phyloP scores from a whole-genome alignment of 2,797 vertebrate genomes.

The Lagodon rhomboides region DNA sequence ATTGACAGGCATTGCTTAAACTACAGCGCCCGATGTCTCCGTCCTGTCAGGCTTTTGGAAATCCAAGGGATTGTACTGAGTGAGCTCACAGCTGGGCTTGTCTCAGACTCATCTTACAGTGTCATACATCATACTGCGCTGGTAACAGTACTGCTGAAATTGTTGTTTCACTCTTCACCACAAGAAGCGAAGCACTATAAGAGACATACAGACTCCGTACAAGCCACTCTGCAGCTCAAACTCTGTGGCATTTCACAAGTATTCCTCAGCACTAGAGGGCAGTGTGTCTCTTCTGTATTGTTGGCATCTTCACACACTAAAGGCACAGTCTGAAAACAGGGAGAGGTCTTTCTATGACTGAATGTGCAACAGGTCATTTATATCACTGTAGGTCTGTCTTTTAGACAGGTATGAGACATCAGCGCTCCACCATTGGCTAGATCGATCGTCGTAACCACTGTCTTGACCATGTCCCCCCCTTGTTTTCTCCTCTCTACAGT shows the following conservation, averaged over 20 bases:
- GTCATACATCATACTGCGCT: background rate
- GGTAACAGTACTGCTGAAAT: background rate
- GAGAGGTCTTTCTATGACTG: constrained; percentile 3
- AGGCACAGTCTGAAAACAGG: constrained; percentile 13
- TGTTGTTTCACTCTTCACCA: constrained; percentile 1
- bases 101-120: background rate
- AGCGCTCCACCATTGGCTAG: background rate
- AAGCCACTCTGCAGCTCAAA: background rate
- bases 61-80: too few species aligned
- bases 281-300: constrained; percentile 61
- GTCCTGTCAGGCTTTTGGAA: too few species aligned
- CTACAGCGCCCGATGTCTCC: too few species aligned
- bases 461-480: background rate
- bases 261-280: constrained; percentile 74
- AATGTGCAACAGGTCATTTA: constrained; percentile 42
- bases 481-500: constrained; percentile 77
- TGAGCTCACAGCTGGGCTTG: background rate
- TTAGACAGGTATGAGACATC: background rate
- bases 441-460: constrained; percentile 16
- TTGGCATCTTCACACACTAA: background rate
- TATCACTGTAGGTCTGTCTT: constrained; percentile 16
- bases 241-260: background rate
- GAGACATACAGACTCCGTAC: background rate
- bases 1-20: background rate
- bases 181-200: constrained; percentile 6